A percentile compares a stretch with the other conserved stretches of the same genome.
Evolutionary conservation across 1,140 invertebrate genomes (phyloP).

Genomic region (Scaptomyza pallida): DNA sequence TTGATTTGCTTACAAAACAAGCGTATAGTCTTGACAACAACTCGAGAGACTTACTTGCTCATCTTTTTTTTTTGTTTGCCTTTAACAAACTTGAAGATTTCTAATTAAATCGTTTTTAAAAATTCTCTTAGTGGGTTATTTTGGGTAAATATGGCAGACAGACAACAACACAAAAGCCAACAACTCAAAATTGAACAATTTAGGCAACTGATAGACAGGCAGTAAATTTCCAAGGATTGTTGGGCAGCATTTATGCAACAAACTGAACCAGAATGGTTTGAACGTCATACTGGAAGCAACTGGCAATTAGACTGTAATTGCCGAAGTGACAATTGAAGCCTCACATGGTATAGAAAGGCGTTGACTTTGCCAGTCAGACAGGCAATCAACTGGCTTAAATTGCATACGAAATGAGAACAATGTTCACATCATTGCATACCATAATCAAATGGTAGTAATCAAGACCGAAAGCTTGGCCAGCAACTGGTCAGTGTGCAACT

Average conservation of each 20-base stretch:
- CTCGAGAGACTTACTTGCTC: no score
- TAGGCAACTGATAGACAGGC: constrained; percentile 7
- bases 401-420: not conserved
- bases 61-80: not conserved
- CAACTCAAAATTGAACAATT: constrained; percentile 5
- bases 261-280: constrained; percentile 10
- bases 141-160: constrained; percentile 9
- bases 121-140: not conserved
- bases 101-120: constrained; percentile 15
- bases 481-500: constrained; percentile 20
- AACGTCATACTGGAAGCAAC: constrained; percentile 14
- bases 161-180: not conserved
- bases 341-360: constrained; percentile 12
- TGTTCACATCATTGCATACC: constrained; percentile 5
- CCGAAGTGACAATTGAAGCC: constrained; percentile 30
- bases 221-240: not conserved
- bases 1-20: no score
- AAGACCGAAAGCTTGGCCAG: constrained; percentile 19
- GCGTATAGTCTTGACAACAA: no score
- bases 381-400: not conserved
- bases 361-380: constrained; percentile 12
- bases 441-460: constrained; percentile 23
- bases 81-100: not conserved
- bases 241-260: constrained; percentile 2
- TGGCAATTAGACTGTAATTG: constrained; percentile 33